Percentiles rank a stretch among this genome's conserved stretches.
These are phyloP conservation scores for Spongilla lacustris DNA, from an alignment of 37 sponge, comb jelly and placozoan genomes.

Conservation along the genomic window DNA sequence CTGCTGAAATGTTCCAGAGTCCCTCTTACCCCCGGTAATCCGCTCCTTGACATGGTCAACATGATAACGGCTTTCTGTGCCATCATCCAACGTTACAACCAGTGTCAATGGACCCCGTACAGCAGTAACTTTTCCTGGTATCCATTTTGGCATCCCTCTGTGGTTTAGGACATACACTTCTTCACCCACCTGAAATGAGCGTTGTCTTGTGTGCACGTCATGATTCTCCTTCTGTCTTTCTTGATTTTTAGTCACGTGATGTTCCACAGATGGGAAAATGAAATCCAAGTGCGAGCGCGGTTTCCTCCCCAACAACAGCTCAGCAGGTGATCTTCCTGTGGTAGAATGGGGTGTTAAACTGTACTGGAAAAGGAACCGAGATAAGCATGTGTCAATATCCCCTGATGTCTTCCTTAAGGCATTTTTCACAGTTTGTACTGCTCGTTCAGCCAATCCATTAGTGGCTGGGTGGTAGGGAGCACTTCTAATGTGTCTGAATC, in stretches of 20 bases:
- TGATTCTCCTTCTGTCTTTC: conserved; percentile 11
- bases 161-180: neutral
- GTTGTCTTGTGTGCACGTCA: neutral
- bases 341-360: conserved; percentile 17
- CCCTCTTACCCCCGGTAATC: no score
- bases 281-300: conserved; percentile 14
- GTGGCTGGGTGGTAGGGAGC: conserved; percentile 31
- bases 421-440: conserved; percentile 8
- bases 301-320: neutral
- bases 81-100: no score
- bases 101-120: neutral
- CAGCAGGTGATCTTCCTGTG: conserved; percentile 16
- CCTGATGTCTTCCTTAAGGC: conserved; percentile 6
- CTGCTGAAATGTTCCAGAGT: no score
- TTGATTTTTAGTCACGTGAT: neutral
- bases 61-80: no score
- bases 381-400: neutral
- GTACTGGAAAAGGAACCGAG: conserved; percentile 20
- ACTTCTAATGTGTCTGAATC: conserved; percentile 4
- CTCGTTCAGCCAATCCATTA: conserved; percentile 21
- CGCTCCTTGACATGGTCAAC: no score
- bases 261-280: no score
- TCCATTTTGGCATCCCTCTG: neutral
- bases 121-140: neutral
- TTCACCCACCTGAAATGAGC: conserved; percentile 6